Base-by-base conservation (phyloP, 2,113 vertebrate species). In the Cryptomyrus ogoouensis region DNA sequence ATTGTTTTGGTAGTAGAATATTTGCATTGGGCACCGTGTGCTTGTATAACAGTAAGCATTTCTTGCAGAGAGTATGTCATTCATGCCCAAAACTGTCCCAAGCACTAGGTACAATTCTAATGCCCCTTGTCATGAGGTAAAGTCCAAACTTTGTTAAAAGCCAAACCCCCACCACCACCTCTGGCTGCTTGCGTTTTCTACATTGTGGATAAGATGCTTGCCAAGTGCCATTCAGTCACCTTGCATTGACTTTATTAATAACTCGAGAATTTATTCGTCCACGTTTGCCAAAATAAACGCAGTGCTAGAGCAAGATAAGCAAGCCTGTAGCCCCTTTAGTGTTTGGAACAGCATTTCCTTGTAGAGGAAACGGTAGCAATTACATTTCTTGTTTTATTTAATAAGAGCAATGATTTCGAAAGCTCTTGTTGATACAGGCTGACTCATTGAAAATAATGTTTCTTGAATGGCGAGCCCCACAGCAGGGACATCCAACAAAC, bases 401-500 rank as follows among this genome's bases (percentile, higher is more conserved):
- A 84, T 46, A 56, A 86, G 44, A 44, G 47, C 3, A 31, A 70
- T 27, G n/a, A 17, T 42, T 47, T 47, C 35, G 53, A 80, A 58
- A 53, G 21, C 50, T 27, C 53, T 31, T 58, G 53, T 52, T 56
- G 49, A 89, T 58, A 31, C 31, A 53, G 66, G 46, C n/a, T 35
- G 31, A 83, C 39, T 46, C 31, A 84, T 5, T 21, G 12, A 89
- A 89, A 24, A 27, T 88, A 70, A 46, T 66, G 58, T 74, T 83
- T 83, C 50, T 42, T 89, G 74, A 89, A 83, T 5, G 31, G 8
- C 35, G 3, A 58, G 49, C 84, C 12, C 17, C 19, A 83, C 49
- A 58, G 46, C 35, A 89, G 70, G 35, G 52, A 21, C 80, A 47
- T 90, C 70, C 70, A 90, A 56, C 44, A 88, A 90, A 84, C 84